phyloP scores from a whole-genome alignment of 2,797 vertebrate species.

The Phoeniculus purpureus region DNA sequence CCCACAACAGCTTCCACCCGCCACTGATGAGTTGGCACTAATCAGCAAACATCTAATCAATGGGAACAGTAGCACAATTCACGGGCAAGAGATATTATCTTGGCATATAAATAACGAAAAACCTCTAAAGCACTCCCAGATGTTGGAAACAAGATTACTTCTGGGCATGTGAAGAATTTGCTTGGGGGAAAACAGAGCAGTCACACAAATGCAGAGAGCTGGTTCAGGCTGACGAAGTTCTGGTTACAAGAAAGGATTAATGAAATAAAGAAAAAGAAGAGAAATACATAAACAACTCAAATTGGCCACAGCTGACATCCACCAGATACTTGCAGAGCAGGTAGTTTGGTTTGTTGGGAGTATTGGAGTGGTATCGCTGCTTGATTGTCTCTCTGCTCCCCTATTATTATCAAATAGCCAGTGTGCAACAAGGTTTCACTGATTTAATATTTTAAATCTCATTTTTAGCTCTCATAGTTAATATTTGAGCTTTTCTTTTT shows the following conservation, averaged over 20 bases:
- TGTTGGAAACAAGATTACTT: constrained; percentile 67
- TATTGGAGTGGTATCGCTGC: background rate
- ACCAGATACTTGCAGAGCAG: constrained; percentile 2
- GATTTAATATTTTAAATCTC: too few species aligned
- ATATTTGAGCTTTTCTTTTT: constrained; percentile 28
- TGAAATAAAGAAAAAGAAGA: background rate
- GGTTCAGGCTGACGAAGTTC: background rate
- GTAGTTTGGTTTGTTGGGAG: constrained; percentile 6
- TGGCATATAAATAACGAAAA: constrained; percentile 58
- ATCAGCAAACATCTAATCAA: constrained; percentile 67
- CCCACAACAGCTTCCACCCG: background rate
- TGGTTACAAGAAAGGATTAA: constrained; percentile 3
- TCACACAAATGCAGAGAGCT: constrained; percentile 25
- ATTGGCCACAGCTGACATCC: background rate
- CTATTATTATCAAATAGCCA: constrained; percentile 2
- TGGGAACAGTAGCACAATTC: constrained; percentile 73
- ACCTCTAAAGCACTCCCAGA: constrained; percentile 57
- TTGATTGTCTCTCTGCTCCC: constrained; percentile 22
- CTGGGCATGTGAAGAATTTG: constrained; percentile 60
- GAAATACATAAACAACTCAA: background rate
- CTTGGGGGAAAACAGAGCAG: constrained; percentile 54
- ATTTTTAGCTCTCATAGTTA: constrained; percentile 12
- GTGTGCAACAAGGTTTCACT: constrained; percentile 2
- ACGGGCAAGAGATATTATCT: constrained; percentile 66
- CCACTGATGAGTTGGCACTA: constrained; percentile 51